Conservation (phyloP, 2,797 vertebrate species). For the Sciurus carolinensis region DNA sequence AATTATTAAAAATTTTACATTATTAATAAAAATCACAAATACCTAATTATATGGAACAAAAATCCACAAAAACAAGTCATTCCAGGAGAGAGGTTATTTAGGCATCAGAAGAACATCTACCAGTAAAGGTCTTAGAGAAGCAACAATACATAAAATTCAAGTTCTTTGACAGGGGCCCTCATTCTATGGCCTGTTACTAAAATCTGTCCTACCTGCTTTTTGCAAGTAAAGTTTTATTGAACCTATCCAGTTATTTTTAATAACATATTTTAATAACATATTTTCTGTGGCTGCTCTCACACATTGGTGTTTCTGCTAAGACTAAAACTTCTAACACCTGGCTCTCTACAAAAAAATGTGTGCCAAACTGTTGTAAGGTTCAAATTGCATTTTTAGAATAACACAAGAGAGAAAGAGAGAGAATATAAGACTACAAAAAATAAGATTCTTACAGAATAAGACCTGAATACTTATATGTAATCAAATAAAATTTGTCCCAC, state of each 20-base stretch:
- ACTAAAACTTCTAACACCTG: not conserved
- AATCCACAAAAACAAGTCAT: not conserved
- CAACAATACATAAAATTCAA: not conserved
- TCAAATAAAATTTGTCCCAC: not conserved
- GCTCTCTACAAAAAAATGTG: not conserved
- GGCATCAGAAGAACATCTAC: not conserved
- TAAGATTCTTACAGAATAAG: not conserved
- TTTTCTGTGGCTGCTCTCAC: not conserved
- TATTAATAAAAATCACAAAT: not conserved
- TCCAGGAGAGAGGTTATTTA: not conserved
- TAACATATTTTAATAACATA: not conserved
- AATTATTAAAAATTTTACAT: not conserved
- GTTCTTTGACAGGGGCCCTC: not conserved
- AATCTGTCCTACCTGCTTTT: not conserved
- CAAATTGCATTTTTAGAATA: not conserved
- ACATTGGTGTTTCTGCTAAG: not conserved
- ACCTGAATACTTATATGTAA: not conserved
- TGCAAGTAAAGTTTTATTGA: slow-evolving; percentile 38
- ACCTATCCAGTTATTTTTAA: not conserved
- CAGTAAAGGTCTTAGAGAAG: not conserved
- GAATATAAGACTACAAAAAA: not conserved
- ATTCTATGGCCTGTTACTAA: not conserved
- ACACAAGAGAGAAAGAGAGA: not conserved
- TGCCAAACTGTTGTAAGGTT: not conserved
- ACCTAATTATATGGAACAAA: not conserved